phyloP scores from a whole-genome alignment of 2,888 invertebrate genomes.

The Callinectes sapidus region DNA sequence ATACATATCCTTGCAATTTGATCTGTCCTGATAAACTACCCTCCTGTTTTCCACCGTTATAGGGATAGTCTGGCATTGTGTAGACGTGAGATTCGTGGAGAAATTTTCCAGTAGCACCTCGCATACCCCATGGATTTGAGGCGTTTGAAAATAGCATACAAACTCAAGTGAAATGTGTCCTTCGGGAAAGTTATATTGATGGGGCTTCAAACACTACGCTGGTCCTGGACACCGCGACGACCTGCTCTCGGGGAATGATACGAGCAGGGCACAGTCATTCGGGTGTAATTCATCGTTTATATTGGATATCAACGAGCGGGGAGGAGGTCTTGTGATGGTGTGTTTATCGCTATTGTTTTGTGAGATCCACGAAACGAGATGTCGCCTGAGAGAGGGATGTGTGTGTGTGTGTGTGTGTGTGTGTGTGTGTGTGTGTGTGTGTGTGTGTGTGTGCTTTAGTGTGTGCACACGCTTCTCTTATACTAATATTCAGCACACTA shows the following conservation, averaged over 20 bases:
- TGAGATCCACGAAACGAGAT: constrained; percentile 31
- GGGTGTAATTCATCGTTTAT: constrained; percentile 33
- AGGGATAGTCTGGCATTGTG: background rate
- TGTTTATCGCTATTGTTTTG: constrained; percentile 33
- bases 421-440: constrained; percentile 43
- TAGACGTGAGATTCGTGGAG: constrained; percentile 11
- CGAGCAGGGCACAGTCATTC: constrained; percentile 22
- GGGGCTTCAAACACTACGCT: constrained; percentile 12
- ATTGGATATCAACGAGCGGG: constrained; percentile 26
- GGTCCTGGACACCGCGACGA: constrained; percentile 22
- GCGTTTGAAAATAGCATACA: background rate
- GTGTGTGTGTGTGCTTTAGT: background rate
- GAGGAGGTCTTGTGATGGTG: constrained; percentile 37
- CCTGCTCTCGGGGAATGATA: constrained; percentile 24
- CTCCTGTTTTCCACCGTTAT: constrained; percentile 26
- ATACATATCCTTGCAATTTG: constrained; percentile 6
- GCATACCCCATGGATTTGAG: constrained; percentile 5
- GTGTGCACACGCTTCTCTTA: background rate
- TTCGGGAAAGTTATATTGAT: background rate
- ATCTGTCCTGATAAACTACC: constrained; percentile 30
- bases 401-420: constrained; percentile 47
- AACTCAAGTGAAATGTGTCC: constrained; percentile 2
- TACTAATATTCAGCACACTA: background rate
- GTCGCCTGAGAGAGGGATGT: constrained; percentile 34
- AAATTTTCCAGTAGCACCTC: background rate